These are phyloP conservation scores for Cryptoprocta ferox DNA, from an alignment of 2,797 vertebrate genomes.

Conservation along the genomic window DNA sequence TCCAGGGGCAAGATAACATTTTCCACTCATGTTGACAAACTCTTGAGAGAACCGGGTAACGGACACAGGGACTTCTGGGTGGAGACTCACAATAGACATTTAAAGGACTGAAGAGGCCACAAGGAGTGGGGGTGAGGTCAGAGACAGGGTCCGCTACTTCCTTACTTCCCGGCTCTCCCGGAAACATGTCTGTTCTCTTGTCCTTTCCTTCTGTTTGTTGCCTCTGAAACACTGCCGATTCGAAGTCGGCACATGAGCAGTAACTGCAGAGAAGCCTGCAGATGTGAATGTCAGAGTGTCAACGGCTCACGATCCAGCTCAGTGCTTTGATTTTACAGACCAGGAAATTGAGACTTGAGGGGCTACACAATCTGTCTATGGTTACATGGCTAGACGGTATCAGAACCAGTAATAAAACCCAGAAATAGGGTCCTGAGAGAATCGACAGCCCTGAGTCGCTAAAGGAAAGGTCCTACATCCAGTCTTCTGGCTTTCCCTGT, in stretches of 20 bases:
- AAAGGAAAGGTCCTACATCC: neutral
- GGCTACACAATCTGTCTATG: neutral
- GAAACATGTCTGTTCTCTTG: neutral
- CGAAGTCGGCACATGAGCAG: neutral
- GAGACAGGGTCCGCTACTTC: neutral
- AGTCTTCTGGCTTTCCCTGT: neutral
- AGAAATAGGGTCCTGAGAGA: neutral
- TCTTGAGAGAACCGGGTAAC: neutral
- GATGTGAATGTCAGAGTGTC: neutral
- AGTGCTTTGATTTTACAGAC: neutral
- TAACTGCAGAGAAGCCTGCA: neutral
- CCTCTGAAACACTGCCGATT: neutral
- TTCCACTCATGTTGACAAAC: neutral
- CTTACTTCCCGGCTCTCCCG: neutral
- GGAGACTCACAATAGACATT: neutral
- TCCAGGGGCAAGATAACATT: neutral
- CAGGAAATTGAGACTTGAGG: neutral
- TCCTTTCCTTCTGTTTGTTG: neutral
- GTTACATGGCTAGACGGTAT: neutral
- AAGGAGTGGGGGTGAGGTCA: neutral
- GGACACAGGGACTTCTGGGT: neutral
- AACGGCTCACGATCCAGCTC: neutral
- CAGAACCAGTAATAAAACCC: constrained; percentile 5
- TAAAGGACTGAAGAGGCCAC: neutral
- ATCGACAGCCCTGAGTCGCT: neutral